These are phyloP conservation scores for Phalloptychus januarius DNA, from an alignment of 2,797 vertebrate genomes.

Conservation along the genomic window DNA sequence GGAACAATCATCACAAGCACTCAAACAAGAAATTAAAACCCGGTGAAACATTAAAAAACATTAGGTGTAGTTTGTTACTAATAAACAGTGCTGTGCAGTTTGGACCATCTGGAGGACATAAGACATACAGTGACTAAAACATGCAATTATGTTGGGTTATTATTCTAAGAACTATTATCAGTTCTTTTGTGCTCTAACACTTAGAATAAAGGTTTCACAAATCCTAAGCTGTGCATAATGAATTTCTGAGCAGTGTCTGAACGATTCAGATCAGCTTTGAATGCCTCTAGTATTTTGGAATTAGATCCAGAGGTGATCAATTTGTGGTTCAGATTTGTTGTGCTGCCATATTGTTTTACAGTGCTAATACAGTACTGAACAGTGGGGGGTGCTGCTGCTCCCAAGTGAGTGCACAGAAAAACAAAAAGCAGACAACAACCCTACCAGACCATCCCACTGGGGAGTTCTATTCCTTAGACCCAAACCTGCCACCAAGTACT, in stretches of 20 bases:
- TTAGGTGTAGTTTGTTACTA: constrained; percentile 44
- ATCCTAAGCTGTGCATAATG: neutral
- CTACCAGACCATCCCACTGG: too few relatives aligned
- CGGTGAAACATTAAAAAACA: constrained; percentile 39
- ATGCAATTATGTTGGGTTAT: constrained; percentile 24
- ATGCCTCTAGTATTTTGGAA: neutral
- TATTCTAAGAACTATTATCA: constrained; percentile 17
- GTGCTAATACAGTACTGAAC: neutral
- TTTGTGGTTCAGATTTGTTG: neutral
- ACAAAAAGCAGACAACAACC: neutral
- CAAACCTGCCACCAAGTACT: neutral
- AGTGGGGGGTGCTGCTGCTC: neutral
- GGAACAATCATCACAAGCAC: neutral
- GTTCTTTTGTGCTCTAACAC: neutral
- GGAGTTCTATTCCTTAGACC: neutral
- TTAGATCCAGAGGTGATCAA: neutral
- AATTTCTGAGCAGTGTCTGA: neutral
- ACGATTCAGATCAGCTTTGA: neutral
- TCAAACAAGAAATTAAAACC: neutral
- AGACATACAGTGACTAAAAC: constrained; percentile 53
- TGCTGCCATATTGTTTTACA: neutral
- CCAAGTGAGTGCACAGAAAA: neutral
- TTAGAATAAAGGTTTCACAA: neutral
- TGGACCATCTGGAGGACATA: constrained; percentile 26
- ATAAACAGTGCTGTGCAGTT: constrained; percentile 33